These are phyloP conservation scores for Synergus laeviventris DNA, from an alignment of 2,888 invertebrate species.

Conservation along the genomic window DNA sequence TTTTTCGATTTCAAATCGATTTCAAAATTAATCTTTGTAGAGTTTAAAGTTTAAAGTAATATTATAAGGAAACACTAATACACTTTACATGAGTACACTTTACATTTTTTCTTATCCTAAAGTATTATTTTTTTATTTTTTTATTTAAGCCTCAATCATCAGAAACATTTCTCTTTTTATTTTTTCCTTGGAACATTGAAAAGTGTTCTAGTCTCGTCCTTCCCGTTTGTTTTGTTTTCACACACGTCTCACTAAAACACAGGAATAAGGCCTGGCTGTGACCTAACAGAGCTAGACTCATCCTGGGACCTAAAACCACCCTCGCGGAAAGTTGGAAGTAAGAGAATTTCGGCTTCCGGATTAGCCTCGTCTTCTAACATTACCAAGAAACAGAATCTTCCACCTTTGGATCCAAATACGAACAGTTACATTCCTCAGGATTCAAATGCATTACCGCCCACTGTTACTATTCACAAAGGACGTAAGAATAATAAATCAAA, in stretches of 20 bases:
- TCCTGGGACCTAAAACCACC: conserved; percentile 78
- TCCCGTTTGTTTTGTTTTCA: conserved; percentile 72
- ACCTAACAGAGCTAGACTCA: conserved; percentile 87
- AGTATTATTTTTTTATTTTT: conserved; percentile 48
- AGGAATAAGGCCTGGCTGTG: conserved; percentile 89
- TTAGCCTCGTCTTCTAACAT: conserved; percentile 59
- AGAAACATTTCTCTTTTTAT: conserved; percentile 52
- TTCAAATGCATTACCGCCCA: conserved; percentile 79
- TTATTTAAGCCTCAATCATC: conserved; percentile 42
- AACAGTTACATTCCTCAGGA: conserved; percentile 79
- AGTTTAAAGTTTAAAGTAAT: too few species aligned
- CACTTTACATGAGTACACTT: conserved; percentile 5
- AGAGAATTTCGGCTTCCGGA: conserved; percentile 68
- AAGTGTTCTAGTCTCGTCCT: conserved; percentile 46
- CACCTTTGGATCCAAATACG: conserved; percentile 77
- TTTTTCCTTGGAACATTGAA: conserved; percentile 48
- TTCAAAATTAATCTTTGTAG: too few species aligned
- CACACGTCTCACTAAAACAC: conserved; percentile 73
- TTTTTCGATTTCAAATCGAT: too few species aligned
- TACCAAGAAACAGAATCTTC: conserved; percentile 71
- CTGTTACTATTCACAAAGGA: conserved; percentile 77
- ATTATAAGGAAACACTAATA: background rate
- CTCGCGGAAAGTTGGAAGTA: conserved; percentile 69
- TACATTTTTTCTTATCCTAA: conserved; percentile 44
- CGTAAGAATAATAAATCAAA: conserved; percentile 70